Evolutionary conservation across 2,888 invertebrate species (phyloP).

Genomic region (Lumbricus terrestris): DNA sequence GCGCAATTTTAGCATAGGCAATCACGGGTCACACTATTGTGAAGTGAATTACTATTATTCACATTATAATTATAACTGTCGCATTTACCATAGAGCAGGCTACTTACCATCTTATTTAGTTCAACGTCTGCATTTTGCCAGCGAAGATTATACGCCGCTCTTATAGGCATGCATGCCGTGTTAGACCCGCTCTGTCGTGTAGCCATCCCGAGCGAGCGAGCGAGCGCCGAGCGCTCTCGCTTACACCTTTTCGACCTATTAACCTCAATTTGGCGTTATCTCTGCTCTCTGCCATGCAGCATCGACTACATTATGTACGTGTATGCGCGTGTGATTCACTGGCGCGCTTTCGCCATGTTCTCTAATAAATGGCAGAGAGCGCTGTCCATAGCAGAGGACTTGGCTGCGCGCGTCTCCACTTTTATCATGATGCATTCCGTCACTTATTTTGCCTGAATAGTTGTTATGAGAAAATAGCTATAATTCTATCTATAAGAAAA

Average conservation of each 20-base stretch:
- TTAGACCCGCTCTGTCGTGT: neutral
- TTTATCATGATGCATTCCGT: neutral
- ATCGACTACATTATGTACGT: too few species aligned
- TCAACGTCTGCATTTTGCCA: too few species aligned
- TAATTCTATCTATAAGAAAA: too few species aligned
- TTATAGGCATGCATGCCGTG: neutral
- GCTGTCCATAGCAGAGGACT: neutral
- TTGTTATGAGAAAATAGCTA: too few species aligned
- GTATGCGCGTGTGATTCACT: neutral
- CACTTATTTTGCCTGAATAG: too few species aligned
- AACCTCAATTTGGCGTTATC: conserved; percentile 11
- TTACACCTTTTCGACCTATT: conserved; percentile 15
- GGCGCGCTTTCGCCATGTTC: neutral
- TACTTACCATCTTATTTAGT: neutral
- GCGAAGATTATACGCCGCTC: too few species aligned
- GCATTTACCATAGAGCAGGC: neutral
- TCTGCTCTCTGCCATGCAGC: neutral
- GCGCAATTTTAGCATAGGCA: neutral
- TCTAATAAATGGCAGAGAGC: neutral
- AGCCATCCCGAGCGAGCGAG: neutral
- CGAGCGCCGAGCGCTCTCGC: neutral
- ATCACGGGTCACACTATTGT: neutral
- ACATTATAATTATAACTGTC: neutral
- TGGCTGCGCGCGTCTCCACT: neutral
- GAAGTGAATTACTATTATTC: neutral